Evolutionary conservation across 1,140 invertebrate species (phyloP).

Genomic region (Drosophila busckii): DNA sequence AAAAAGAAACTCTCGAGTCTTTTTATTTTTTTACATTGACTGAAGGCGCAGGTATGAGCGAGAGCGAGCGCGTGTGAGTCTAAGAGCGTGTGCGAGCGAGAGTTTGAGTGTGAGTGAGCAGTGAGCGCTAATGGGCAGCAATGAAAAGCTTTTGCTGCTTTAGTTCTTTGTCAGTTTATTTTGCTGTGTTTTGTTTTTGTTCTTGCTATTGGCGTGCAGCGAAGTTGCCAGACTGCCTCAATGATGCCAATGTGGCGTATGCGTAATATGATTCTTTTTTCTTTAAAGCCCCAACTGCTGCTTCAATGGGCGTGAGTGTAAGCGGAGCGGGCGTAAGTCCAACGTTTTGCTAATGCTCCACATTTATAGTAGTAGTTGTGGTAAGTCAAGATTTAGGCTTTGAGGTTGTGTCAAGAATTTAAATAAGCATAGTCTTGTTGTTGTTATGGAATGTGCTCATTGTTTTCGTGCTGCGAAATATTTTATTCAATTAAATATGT

Average conservation of each 20-base stretch:
- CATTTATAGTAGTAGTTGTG: conserved; percentile 18
- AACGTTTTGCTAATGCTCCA: conserved; percentile 20
- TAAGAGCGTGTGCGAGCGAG: conserved; percentile 4
- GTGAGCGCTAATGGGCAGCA: conserved; percentile 42
- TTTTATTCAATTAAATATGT: too few relatives aligned
- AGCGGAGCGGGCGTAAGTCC: not conserved
- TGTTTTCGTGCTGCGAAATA: too few relatives aligned
- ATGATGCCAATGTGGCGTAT: conserved; percentile 59
- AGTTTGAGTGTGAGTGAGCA: conserved; percentile 11
- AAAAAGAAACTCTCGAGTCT: conserved; percentile 11
- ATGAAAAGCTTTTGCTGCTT: conserved; percentile 48
- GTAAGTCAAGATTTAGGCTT: conserved; percentile 9
- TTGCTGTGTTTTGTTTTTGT: conserved; percentile 49
- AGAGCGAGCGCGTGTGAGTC: conserved; percentile 6
- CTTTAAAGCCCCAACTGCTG: conserved; percentile 36
- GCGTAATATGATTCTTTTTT: conserved; percentile 58
- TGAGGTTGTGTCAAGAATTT: conserved; percentile 14
- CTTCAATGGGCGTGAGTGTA: not conserved
- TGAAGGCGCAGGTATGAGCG: conserved; percentile 5
- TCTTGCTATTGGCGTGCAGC: conserved; percentile 27
- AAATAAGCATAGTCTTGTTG: conserved; percentile 29
- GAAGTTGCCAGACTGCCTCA: conserved; percentile 64
- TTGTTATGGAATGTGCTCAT: too few relatives aligned
- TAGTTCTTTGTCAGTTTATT: conserved; percentile 29
- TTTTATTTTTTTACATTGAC: conserved; percentile 26